Evolutionary conservation across 1,140 invertebrate genomes (phyloP).

Genomic region (Yoshiicerus persimilis): DNA sequence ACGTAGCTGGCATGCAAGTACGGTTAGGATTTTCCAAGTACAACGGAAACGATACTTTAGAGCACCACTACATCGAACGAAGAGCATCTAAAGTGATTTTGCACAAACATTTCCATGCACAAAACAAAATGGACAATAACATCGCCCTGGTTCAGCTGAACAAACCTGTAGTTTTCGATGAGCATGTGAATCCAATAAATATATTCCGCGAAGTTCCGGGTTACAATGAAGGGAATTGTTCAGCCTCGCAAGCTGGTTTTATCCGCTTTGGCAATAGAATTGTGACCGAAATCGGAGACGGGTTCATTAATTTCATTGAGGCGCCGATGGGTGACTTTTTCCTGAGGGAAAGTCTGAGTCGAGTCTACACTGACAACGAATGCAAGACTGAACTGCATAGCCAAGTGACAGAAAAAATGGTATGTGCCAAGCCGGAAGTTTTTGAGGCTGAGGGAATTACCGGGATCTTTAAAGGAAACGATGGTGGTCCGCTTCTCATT

Average conservation of each 20-base stretch:
- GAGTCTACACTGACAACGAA: constrained; percentile 12
- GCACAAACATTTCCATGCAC: constrained; percentile 29
- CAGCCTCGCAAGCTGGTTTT: constrained; percentile 27
- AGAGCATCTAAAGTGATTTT: constrained; percentile 27
- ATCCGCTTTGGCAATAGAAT: constrained; percentile 33
- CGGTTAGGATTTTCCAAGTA: constrained; percentile 28
- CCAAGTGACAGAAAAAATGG: constrained; percentile 33
- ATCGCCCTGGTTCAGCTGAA: constrained; percentile 31
- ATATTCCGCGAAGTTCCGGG: constrained; percentile 17
- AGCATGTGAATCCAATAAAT: constrained; percentile 27
- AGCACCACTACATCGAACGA: constrained; percentile 25
- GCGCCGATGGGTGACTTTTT: constrained; percentile 32
- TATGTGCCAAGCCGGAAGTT: constrained; percentile 26
- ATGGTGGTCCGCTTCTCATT: constrained; percentile 35
- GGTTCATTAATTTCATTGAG: constrained; percentile 30
- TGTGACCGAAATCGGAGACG: constrained; percentile 29
- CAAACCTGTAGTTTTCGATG: constrained; percentile 26
- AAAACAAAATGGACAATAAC: constrained; percentile 39
- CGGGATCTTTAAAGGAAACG: constrained; percentile 15
- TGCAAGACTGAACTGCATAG: neutral
- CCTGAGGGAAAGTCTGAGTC: constrained; percentile 16
- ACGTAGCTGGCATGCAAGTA: constrained; percentile 38
- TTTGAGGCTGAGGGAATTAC: constrained; percentile 13
- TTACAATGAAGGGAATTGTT: constrained; percentile 25
- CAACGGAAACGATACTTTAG: constrained; percentile 15